These are phyloP conservation scores for Peucedramus taeniatus DNA, from an alignment of 2,113 vertebrate species.

Conservation along the genomic window DNA sequence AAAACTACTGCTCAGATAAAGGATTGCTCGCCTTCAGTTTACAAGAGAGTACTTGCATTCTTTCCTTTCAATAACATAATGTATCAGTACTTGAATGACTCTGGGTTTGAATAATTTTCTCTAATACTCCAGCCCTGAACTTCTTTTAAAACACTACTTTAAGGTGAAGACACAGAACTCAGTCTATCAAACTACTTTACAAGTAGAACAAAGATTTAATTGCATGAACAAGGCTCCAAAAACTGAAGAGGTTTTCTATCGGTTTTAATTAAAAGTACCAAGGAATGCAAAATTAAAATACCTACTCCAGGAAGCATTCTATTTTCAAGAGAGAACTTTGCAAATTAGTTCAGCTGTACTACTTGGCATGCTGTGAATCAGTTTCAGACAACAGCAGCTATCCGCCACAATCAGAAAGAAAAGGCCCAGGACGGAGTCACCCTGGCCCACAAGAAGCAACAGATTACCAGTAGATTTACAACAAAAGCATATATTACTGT, in stretches of 20 bases:
- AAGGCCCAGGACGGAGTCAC: not conserved
- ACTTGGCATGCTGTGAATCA: constrained; percentile 1
- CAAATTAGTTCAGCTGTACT: constrained; percentile 17
- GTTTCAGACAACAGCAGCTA: not conserved
- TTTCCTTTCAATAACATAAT: not conserved
- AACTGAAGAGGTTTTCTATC: not conserved
- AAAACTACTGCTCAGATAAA: not conserved
- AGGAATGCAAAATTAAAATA: constrained; percentile 6
- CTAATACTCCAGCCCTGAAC: not conserved
- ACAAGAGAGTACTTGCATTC: not conserved
- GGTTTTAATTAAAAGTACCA: constrained; percentile 8
- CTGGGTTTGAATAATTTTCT: not conserved
- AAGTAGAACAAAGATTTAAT: not conserved
- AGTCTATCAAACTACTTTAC: not conserved
- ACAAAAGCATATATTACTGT: not conserved
- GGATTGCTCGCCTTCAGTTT: not conserved
- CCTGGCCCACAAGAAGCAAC: not conserved
- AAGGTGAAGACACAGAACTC: not conserved
- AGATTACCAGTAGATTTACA: not conserved
- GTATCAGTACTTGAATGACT: not conserved
- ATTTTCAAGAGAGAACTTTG: constrained; percentile 6
- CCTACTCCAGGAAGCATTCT: not conserved
- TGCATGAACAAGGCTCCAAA: not conserved
- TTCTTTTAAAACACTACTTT: not conserved
- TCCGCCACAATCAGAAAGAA: not conserved